A percentile compares a stretch with the other conserved stretches of the same genome.
Evolutionary conservation across 2,113 vertebrate genomes (phyloP).

Genomic region (Haemorhous mexicanus): DNA sequence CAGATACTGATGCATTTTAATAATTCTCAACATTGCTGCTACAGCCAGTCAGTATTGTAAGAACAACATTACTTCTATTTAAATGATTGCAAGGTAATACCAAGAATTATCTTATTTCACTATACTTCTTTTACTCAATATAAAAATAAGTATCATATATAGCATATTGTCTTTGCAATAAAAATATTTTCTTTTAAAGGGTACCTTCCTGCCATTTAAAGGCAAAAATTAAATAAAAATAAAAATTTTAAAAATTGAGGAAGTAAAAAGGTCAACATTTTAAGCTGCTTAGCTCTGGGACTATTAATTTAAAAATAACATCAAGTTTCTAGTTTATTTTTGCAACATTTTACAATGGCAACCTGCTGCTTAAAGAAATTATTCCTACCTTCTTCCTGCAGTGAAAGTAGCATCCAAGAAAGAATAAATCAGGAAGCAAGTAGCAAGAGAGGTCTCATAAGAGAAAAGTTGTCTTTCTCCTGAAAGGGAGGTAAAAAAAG

Average conservation of each 20-base stretch:
- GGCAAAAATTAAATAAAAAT: neutral
- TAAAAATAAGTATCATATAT: neutral
- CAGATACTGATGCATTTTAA: neutral
- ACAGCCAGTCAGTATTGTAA: neutral
- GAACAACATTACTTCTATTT: neutral
- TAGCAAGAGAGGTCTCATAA: neutral
- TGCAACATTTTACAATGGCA: neutral
- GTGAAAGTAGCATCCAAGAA: neutral
- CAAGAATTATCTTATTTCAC: neutral
- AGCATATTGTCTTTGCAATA: neutral
- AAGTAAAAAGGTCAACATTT: neutral
- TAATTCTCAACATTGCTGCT: neutral
- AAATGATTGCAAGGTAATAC: neutral
- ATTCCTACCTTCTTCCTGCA: neutral
- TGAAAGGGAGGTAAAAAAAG: rapidly evolving
- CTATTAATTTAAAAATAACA: neutral
- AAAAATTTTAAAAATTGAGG: rapidly evolving
- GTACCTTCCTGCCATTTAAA: neutral
- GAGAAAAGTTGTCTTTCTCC: neutral
- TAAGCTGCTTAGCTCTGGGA: neutral
- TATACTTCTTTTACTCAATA: neutral
- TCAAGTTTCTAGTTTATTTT: neutral
- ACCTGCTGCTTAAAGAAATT: neutral
- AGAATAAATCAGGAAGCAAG: neutral
- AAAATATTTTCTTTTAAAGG: neutral